Evolutionary conservation across 2,113 vertebrate species (phyloP), one percentile per base, ranked within the genome.

Genomic region (Oncorhynchus gorbuscha): DNA sequence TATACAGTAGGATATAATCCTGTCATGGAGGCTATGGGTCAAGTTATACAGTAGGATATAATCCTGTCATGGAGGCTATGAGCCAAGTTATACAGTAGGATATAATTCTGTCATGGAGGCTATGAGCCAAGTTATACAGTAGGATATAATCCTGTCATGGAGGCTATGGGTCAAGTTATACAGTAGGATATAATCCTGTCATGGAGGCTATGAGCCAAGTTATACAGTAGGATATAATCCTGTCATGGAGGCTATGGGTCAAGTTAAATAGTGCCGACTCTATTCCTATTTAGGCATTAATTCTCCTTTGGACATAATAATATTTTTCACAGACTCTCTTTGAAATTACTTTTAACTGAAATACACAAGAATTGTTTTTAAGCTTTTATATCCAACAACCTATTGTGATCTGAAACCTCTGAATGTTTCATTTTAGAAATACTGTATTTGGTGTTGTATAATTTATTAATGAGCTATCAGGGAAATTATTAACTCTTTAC

Each of bases 351-450:
- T 45, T 9, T 45, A 11, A 16, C 59, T 62, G 45, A 51, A 71
- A 49, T 62, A 71, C 69, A 62, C n/a, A 8, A 24, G 48, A 65
- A 39, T 26, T 1, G 55, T 30, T 11, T 9, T 3, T 26, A 65
- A 24, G 39, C 55, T 39, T 48, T 78, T 72, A 67, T 26, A 58
- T 32, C 68, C 64, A 66, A 72, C 69, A 79, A 71, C 45, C 12
- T 18, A 16, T 3, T 28, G n/a, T 66, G 73, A 67, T 69, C 61
- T 32, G 14, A 80, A 71, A 76, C 72, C n/a, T 67, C 73, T 73
- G 24, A 76, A 71, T 83, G 80, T 28, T 66, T 69, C 20, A 69
- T 48, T 74, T 83, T 71, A 80, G 75, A 74, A 80, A 77, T 77
- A 73, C 79, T 83, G 55, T 74, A 80, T 69, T 61, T 70, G 7